A percentile compares a stretch with the other conserved stretches of the same genome.
Evolutionary conservation across 2,113 vertebrate genomes (phyloP).

Genomic region (Nymphicus hollandicus): DNA sequence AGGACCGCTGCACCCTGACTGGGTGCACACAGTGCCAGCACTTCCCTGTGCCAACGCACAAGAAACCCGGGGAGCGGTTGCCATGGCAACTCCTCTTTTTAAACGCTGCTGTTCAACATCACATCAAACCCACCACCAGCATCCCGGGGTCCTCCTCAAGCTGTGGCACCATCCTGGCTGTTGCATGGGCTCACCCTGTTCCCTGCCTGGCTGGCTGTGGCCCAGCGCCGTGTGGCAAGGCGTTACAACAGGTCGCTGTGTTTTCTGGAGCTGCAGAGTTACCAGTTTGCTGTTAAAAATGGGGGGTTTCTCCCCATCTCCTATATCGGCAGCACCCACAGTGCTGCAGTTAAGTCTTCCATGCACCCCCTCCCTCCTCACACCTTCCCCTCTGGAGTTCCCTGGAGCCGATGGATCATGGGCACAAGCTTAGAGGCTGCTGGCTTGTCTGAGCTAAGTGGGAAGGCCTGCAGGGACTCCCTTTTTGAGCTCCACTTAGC

Average conservation of each 20-base stretch:
- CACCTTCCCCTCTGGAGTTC: not conserved
- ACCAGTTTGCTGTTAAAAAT: slow-evolving; percentile 23
- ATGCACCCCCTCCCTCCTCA: not conserved
- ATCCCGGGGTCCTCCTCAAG: not conserved
- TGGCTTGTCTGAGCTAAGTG: accelerated
- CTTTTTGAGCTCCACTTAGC: not conserved
- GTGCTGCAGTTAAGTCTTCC: not conserved
- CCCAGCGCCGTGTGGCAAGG: accelerated
- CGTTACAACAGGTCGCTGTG: not conserved
- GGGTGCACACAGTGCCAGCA: not conserved
- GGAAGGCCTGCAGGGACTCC: not conserved
- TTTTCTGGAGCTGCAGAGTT: not conserved
- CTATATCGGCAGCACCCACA: not conserved
- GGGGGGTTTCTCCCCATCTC: not conserved
- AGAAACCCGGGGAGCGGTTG: not conserved
- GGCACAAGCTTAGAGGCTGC: not conserved
- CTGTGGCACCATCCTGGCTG: not conserved
- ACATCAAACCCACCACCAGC: not conserved
- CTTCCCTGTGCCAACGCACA: not conserved
- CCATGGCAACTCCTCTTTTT: slow-evolving; percentile 43
- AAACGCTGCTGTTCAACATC: slow-evolving; percentile 10
- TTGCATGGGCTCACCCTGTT: not conserved
- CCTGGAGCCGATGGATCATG: not conserved
- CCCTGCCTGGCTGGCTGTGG: not conserved
- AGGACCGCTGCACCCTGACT: accelerated